Base-by-base conservation (phyloP, 1,140 invertebrate species). In the Acromyrmex echinatior region DNA sequence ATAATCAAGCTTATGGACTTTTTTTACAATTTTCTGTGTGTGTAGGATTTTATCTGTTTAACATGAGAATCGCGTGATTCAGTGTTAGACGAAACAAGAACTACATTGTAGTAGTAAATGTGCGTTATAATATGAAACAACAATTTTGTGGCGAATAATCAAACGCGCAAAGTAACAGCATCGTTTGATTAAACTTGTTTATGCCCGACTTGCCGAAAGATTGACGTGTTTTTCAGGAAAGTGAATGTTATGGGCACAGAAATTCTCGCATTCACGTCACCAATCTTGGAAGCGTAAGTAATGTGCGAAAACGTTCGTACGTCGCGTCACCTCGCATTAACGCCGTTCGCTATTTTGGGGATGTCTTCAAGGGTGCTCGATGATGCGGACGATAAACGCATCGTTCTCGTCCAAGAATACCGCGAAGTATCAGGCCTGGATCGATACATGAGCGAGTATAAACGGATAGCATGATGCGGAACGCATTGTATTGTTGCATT, bases 401-500 rank as follows among this genome's bases (percentile, higher is more conserved):
- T 74, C 70, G 28, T 28, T 71, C 10, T 14, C 25, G 28, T 25
- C 28, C 39, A 51, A 76, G 80, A 84, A 76, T 84, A 74, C 18
- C 49, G 21, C 39, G n/a, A 18, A 71, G 39, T 49, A 53, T 6
- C 10, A 14, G 21, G 25, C 9, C 2, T 39, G 80, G n/a, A 25
- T 84, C 80, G 70, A 84, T 84, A 84, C 53, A 39, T 70, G 39
- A 39, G 25, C 56, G 18, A 31, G 56, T 74, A 62, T 63, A 74
- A 76, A 74, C 25, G 45, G 80, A 76, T 51, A 76, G 28, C 80
- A 45, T 25, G 70, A 84, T 68, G 70, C 39, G 58, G 12, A 81
- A 58, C 53, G 35, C 70, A 71, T 82, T 25, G 68, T 66, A 82
- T 74, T 74, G 80, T 74, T 82, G 28, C 70, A 76, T 68, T 74